Evolutionary conservation across 2,797 vertebrate species (phyloP).

Genomic region (Perdix hodgsoniae): DNA sequence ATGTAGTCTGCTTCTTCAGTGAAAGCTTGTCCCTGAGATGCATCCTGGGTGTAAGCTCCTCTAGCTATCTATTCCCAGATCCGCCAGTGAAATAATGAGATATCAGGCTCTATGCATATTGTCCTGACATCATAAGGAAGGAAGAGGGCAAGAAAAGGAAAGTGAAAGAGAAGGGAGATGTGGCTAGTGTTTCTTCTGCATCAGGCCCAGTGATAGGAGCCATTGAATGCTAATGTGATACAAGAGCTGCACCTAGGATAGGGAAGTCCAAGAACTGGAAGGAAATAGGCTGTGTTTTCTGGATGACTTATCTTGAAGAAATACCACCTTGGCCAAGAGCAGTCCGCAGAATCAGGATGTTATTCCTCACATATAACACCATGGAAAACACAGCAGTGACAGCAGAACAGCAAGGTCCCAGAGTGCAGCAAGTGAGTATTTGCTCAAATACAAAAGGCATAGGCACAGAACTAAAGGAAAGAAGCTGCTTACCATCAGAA

Average conservation of each 20-base stretch:
- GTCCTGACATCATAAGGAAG: not conserved
- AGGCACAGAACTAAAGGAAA: no score
- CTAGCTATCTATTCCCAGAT: not conserved
- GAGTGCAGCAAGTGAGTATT: no score
- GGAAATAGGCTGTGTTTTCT: not conserved
- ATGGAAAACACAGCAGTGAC: no score
- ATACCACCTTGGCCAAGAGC: not conserved
- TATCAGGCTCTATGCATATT: not conserved
- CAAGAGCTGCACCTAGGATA: fast-evolving
- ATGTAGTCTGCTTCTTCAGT: not conserved
- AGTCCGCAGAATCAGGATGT: not conserved
- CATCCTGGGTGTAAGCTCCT: not conserved
- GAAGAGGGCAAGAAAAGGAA: not conserved
- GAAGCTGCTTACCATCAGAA: no score
- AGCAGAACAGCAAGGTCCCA: no score
- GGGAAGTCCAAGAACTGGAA: not conserved
- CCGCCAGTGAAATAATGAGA: not conserved
- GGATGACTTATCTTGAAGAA: not conserved
- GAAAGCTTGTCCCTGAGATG: not conserved
- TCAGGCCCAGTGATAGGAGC: not conserved
- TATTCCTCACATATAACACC: not conserved
- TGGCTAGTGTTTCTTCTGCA: not conserved
- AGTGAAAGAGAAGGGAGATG: not conserved
- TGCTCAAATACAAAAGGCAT: no score
- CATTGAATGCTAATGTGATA: not conserved